A percentile compares a stretch with the other conserved stretches of the same genome.
phyloP scores from a whole-genome alignment of 2,113 vertebrate genomes.

The Pardalotus punctatus region DNA sequence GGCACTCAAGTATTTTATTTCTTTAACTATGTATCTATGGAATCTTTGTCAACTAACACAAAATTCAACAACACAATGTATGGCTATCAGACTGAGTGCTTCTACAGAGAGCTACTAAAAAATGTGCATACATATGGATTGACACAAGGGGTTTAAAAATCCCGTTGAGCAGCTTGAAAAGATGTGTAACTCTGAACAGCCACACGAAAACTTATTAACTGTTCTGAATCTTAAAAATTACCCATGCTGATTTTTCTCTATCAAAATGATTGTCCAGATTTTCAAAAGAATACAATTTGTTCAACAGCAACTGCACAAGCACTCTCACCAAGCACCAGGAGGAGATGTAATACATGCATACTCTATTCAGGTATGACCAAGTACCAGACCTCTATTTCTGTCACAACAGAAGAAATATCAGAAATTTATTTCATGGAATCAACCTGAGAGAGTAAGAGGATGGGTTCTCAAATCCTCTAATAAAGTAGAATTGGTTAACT shows the following conservation, averaged over 20 bases:
- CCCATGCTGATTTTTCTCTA: not conserved
- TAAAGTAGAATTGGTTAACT: not conserved
- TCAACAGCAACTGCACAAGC: not conserved
- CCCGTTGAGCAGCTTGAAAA: not conserved
- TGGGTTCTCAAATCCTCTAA: not conserved
- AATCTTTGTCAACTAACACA: not conserved
- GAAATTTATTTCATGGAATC: not conserved
- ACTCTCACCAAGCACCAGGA: not conserved
- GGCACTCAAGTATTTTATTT: not conserved
- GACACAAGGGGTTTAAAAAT: not conserved
- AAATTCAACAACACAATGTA: not conserved
- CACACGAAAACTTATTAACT: not conserved
- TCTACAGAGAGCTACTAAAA: not conserved
- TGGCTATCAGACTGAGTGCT: not conserved
- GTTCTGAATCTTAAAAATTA: not conserved
- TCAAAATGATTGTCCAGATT: not conserved
- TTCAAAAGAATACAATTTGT: not conserved
- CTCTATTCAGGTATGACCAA: not conserved
- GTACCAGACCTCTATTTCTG: not conserved
- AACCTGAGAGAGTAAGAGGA: not conserved
- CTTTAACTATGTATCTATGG: not conserved
- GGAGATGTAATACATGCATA: accelerated
- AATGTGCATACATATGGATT: not conserved
- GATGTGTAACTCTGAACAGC: not conserved
- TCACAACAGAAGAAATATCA: not conserved